Evolutionary conservation across 2,113 vertebrate genomes (phyloP).

Genomic region (Pica pica): DNA sequence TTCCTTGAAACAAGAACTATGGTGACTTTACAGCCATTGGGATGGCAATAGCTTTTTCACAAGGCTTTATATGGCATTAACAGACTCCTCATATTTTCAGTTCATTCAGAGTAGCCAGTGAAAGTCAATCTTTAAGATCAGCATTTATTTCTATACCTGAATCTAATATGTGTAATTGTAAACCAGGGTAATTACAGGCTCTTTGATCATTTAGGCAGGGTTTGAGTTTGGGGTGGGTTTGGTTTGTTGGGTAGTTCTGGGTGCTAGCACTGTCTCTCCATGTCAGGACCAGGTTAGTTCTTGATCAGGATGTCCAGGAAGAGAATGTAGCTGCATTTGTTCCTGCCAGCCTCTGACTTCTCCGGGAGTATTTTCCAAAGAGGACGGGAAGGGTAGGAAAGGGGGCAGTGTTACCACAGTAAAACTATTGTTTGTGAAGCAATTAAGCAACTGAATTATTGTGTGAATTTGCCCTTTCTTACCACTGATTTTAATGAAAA

Average conservation of each 20-base stretch:
- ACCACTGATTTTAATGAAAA: background rate
- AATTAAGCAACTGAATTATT: background rate
- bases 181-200: background rate
- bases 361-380: background rate
- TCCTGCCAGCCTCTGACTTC: background rate
- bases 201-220: background rate
- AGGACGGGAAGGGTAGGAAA: background rate
- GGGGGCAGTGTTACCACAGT: background rate
- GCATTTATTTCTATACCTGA: background rate
- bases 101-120: background rate
- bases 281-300: fast-evolving
- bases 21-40: background rate
- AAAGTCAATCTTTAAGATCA: background rate
- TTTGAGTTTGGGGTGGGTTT: background rate
- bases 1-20: background rate
- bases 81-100: background rate
- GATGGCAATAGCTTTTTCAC: background rate
- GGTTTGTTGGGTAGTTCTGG: background rate
- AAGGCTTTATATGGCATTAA: background rate
- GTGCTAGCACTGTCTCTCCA: fast-evolving
- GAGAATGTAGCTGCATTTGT: background rate
- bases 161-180: background rate
- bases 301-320: background rate
- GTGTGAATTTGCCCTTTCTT: background rate
- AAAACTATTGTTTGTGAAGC: background rate